Conservation (phyloP, 2,888 invertebrate species). For the Polymixis flavicincta region DNA sequence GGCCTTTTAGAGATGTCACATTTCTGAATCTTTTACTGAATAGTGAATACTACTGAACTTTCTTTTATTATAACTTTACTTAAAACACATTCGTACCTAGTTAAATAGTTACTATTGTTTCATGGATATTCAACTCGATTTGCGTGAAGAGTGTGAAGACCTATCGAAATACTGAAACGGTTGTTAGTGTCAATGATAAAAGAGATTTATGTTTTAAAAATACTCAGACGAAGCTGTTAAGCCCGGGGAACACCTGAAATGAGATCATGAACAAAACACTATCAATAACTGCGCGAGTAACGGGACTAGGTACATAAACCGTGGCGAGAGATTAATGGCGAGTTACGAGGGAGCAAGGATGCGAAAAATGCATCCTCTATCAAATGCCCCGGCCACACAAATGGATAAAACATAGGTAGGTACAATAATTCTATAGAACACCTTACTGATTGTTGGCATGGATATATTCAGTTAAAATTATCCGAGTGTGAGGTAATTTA, state of each 20-base stretch:
- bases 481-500: constrained; percentile 50
- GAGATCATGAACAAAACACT: constrained; percentile 30
- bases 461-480: constrained; percentile 44
- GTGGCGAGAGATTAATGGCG: constrained; percentile 40
- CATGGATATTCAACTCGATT: too few relatives aligned
- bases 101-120: not conserved
- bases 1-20: not conserved
- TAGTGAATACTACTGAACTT: not conserved
- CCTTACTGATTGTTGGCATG: constrained; percentile 28
- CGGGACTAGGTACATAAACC: constrained; percentile 12
- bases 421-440: constrained; percentile 8
- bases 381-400: constrained; percentile 30
- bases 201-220: constrained; percentile 3
- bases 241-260: constrained; percentile 26
- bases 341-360: constrained; percentile 43
- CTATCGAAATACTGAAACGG: too few relatives aligned
- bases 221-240: not conserved
- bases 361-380: constrained; percentile 59
- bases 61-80: not conserved
- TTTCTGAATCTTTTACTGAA: not conserved
- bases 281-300: constrained; percentile 26
- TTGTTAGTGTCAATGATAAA: not conserved
- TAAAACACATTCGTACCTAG: not conserved
- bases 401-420: constrained; percentile 18
- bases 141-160: too few relatives aligned